Percentiles rank a stretch among this genome's conserved stretches.
Conservation (phyloP, 2,113 vertebrate genomes). For the Cololabis saira region DNA sequence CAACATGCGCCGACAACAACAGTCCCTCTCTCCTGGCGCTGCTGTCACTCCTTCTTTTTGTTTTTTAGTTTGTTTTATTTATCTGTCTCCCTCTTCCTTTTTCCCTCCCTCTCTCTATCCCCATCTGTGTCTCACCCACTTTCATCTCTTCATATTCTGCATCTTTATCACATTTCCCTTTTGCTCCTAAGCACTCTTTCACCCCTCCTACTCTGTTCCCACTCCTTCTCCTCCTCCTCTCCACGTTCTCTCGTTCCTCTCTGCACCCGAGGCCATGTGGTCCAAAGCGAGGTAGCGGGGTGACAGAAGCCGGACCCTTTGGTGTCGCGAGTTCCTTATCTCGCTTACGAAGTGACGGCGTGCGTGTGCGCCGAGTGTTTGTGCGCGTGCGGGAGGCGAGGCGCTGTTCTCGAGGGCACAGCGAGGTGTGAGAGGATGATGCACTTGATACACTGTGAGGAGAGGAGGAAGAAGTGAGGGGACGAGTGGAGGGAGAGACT, state of each 20-base stretch:
- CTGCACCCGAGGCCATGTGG: constrained; percentile 69
- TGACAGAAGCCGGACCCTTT: constrained; percentile 78
- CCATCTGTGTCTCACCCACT: constrained; percentile 72
- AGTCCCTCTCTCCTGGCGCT: constrained; percentile 68
- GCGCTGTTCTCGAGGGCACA: constrained; percentile 77
- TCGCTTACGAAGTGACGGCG: constrained; percentile 70
- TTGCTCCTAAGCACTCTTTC: constrained; percentile 52
- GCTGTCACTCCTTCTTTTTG: constrained; percentile 33
- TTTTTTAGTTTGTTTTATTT: constrained; percentile 11
- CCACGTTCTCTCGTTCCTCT: constrained; percentile 53
- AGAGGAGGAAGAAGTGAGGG: constrained; percentile 70
- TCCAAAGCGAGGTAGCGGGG: constrained; percentile 69
- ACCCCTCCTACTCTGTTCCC: constrained; percentile 69
- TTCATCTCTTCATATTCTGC: constrained; percentile 56
- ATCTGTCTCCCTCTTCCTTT: constrained; percentile 50
- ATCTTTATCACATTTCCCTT: constrained; percentile 58
- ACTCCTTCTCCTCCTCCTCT: constrained; percentile 47
- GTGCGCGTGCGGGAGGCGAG: constrained; percentile 46
- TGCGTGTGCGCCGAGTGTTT: constrained; percentile 43
- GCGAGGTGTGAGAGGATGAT: constrained; percentile 79
- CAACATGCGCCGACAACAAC: constrained; percentile 68
- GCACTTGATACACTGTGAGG: constrained; percentile 81
- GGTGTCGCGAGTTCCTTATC: constrained; percentile 74
- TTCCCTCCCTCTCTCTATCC: constrained; percentile 60
- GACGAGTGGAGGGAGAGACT: constrained; percentile 48